Base-by-base conservation (phyloP, 2,888 invertebrate genomes). In the Tipula vernalis region DNA sequence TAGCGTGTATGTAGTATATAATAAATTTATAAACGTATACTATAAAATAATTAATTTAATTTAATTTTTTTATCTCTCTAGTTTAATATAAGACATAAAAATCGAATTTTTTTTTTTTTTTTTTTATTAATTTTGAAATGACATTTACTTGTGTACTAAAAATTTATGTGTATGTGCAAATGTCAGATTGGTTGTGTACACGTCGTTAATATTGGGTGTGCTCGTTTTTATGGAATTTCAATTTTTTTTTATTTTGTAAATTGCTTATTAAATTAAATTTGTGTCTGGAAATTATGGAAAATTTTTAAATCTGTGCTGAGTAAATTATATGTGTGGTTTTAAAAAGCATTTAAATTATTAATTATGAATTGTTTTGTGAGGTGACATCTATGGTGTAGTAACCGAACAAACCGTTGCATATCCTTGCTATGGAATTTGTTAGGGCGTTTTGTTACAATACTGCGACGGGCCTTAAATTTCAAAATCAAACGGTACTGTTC, bases 181-280 rank as follows among this genome's bases (percentile, higher is more conserved):
- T 84, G 84, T 84, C 84, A 84, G 36, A 84, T 84, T 84, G 84
- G 84, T 84, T 84, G 41, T 84, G 84, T 84, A 84, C 84, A 84
- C 84, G 84, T 84, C 36, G 84, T 39, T 39, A 84, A 84, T 84
- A n/a, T 71, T 10, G 71, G 10, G 5, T 10, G 84, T 5, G 84
- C 39, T 84, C 84, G 84, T 13, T 84, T 39, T n/a, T 84, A 3
- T 12, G 44, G 44, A 44, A 44, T 44, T 44, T 44, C 0, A n/a
- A 51, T n/a, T 51, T 51, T 51, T 10, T 10, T 44, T 44, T 42
- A 8, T 4, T 39, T 39, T 39, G 39, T 39, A 39, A 6, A 39
- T 39, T 39, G 5, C 5, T 1, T 39, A 39, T 28, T n/a, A 28
- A 28, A 28, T 28, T 28, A 1, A 39, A 39, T 39, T 6, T 39